Base-by-base conservation (phyloP, 2,797 vertebrate genomes). In the Etheostoma perlongum region DNA sequence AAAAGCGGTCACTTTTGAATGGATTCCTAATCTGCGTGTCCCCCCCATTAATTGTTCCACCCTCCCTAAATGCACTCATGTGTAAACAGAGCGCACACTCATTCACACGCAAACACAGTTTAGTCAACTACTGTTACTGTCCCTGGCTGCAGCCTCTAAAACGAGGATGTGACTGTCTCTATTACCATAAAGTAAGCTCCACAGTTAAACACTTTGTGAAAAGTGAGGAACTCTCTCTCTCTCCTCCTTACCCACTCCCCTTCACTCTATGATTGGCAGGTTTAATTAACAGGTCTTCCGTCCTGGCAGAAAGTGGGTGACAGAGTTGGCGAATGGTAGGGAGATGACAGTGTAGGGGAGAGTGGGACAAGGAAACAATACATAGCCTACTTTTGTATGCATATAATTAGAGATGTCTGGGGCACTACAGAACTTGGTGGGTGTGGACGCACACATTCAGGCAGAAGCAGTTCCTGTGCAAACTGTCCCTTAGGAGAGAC, bases 341-440 rank as follows among this genome's bases (percentile, higher is more conserved):
- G 54, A 66, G 64, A 6, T 33, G 23, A 58, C 25, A 46, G 11
- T 30, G 23, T 9, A 4, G 21, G 16, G 42, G 19, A 5, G 4
- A 58, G 46, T 15, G 76, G n/a, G 75, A 64, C 72, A 67, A 63
- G 72, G 82, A 86, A 85, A 91, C 91, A 94, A 93, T 91, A 67
- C 85, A 70, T 90, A 92, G 90, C 92, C 94, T 93, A 93, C 77
- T 92, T 94, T 85, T 71, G 64, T 69, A 76, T 71, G 85, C 82
- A 86, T 83, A 73, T 83, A 79, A 93, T 92, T 91, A 89, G 73
- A 75, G 82, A 62, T 76, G 86, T 90, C 81, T 91, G 85, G 82
- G 85, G 82, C 71, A 76, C 47, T 60, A 18, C 62, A 68, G 66
- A 78, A 8, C n/a, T 30, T 1, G 1, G 44, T 58, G 79, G 86